phyloP scores from a whole-genome alignment of 2,113 vertebrate species.

The Onychorhynchus coronatus region DNA sequence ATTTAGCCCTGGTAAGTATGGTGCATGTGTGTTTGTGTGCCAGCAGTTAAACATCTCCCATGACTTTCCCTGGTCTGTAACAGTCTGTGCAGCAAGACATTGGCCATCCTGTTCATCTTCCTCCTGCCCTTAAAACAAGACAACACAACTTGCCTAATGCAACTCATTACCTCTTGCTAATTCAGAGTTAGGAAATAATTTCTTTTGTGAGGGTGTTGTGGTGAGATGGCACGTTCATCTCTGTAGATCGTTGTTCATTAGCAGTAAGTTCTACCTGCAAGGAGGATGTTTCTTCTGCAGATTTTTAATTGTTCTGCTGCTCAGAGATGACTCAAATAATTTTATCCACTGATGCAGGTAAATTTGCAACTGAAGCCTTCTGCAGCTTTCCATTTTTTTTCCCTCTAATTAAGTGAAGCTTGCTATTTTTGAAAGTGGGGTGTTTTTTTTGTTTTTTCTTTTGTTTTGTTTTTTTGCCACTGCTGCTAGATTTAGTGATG shows the following conservation, averaged over 20 bases:
- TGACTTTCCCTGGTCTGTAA: background rate
- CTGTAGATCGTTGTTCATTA: background rate
- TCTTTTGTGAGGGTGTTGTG: background rate
- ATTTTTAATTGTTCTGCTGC: background rate
- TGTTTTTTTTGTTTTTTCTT: too few relatives aligned
- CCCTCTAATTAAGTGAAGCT: background rate
- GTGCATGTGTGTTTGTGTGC: background rate
- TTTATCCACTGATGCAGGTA: background rate
- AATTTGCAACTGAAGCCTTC: background rate
- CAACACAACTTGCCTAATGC: background rate
- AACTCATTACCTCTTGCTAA: background rate
- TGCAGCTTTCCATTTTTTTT: background rate
- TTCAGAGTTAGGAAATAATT: background rate
- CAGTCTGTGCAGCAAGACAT: background rate
- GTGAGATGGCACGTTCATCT: background rate
- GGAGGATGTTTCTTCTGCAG: background rate
- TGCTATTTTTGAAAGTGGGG: background rate
- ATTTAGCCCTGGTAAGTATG: constrained; percentile 83
- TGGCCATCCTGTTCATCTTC: background rate
- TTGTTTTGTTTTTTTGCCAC: background rate
- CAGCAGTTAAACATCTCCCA: background rate
- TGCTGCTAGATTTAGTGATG: background rate
- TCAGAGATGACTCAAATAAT: background rate
- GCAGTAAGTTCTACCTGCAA: background rate
- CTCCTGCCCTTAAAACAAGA: background rate